Evolutionary conservation across 2,113 vertebrate genomes (phyloP).

Genomic region (Zosterops lateralis): DNA sequence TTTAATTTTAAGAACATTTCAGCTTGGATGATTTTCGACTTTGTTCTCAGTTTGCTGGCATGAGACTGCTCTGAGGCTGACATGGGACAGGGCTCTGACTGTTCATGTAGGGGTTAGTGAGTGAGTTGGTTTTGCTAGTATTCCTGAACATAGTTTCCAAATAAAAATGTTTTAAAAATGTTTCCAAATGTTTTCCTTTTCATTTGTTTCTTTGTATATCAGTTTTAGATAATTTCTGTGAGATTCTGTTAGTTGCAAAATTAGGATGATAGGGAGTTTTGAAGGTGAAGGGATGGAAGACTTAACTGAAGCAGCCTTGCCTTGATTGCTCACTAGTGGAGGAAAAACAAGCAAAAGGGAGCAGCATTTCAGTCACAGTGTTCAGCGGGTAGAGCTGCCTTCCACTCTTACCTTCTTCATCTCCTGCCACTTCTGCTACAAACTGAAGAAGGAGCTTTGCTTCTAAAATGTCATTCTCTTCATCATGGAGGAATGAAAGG

Average conservation of each 20-base stretch:
- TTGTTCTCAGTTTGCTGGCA: neutral
- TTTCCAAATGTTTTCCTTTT: neutral
- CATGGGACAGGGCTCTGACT: fast-evolving
- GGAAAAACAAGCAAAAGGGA: neutral
- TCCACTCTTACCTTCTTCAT: neutral
- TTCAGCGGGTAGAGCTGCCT: neutral
- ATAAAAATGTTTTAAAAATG: neutral
- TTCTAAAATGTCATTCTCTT: neutral
- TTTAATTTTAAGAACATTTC: neutral
- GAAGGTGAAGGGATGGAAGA: neutral
- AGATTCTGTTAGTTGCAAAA: neutral
- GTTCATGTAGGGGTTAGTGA: neutral
- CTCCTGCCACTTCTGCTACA: neutral
- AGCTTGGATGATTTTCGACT: neutral
- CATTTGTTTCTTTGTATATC: neutral
- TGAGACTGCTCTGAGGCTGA: neutral
- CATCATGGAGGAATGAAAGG: neutral
- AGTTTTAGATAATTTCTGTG: neutral
- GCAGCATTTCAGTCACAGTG: neutral
- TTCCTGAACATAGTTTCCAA: neutral
- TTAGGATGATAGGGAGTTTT: neutral
- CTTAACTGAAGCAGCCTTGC: neutral
- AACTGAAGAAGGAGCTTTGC: neutral
- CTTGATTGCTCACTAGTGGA: neutral
- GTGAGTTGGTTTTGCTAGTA: neutral